Evolutionary conservation across 2,888 invertebrate genomes (phyloP), one percentile per base, ranked within the genome.

Genomic region (Coecobrya sp.): DNA sequence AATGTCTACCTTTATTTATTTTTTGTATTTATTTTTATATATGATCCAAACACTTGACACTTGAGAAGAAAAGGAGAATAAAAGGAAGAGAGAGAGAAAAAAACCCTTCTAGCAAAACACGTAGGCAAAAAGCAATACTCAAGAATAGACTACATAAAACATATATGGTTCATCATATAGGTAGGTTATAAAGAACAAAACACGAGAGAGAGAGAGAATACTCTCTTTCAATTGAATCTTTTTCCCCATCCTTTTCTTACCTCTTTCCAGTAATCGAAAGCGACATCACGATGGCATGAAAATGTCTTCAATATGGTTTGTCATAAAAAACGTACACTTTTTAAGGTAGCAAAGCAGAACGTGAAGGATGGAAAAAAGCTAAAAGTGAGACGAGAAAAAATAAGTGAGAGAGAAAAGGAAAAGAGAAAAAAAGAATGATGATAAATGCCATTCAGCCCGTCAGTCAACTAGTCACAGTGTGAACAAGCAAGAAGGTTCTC

Each of bases 391-490:
- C 22, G 79, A 81, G 76, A 79, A 42, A 88, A 79, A 81, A 81
- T 42, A 82, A 70, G 55, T 52, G 59, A 45, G 27, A 52, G 65
- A 73, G 70, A 85, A 59, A 84, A 52, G 68, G 62, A 81, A n/a
- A 76, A 79, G 49, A 55, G 81, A 88, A 45, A 89, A n/a, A 86
- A 79, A 70, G 81, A 86, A 91, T 91, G 91, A 91, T 91, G 91
- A 91, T 91, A 87, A 91, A 86, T 91, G 91, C 91, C 91, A 91
- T 87, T 91, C 91, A 91, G 82, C 73, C 87, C 82, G 87, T 91
- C 89, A 91, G 90, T 86, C 91, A 91, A 79, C 79, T 88, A 88
- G 91, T 86, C 91, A n/a, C n/a, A 91, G 82, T 91, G 91, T 87
- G 91, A 91, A 91, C 87, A 59, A 91, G 86, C 84, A 70, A 68